Conservation (phyloP, 2,888 invertebrate genomes). For the Plagodis dolabraria region DNA sequence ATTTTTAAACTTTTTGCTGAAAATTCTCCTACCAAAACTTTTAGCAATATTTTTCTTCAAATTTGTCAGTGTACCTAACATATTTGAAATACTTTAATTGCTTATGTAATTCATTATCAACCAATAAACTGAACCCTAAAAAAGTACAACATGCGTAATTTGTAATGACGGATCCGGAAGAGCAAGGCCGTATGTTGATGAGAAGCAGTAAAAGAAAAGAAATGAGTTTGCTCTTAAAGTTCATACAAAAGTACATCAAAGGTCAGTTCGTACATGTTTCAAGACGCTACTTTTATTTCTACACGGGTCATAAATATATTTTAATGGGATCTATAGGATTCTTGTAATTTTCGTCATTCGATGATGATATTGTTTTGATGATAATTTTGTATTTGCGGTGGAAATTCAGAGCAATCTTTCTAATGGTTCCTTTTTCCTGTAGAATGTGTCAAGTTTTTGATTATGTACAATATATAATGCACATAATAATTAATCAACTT, state of each 20-base stretch:
- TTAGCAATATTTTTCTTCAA: too few relatives aligned
- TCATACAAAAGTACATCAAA: slow-evolving; percentile 23
- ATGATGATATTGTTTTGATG: too few relatives aligned
- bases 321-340: background rate
- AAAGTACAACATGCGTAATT: slow-evolving; percentile 44
- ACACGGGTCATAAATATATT: background rate
- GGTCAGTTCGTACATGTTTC: slow-evolving; percentile 17
- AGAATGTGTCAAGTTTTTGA: too few relatives aligned
- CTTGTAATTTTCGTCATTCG: background rate
- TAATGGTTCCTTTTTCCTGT: too few relatives aligned
- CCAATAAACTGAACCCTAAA: slow-evolving; percentile 48
- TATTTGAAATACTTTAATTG: too few relatives aligned
- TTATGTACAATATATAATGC: too few relatives aligned
- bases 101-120: background rate
- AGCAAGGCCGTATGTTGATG: slow-evolving; percentile 51
- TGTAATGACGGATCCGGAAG: slow-evolving; percentile 58
- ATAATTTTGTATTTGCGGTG: too few relatives aligned
- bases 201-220: slow-evolving; percentile 37
- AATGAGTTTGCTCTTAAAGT: slow-evolving; percentile 34
- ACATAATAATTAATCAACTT: too few relatives aligned
- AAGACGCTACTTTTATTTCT: background rate
- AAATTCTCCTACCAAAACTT: too few relatives aligned
- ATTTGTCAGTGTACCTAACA: too few relatives aligned
- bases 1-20: too few relatives aligned
- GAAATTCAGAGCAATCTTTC: too few relatives aligned